Evolutionary conservation across 2,888 invertebrate species (phyloP).

Genomic region (Caenorhabditis auriculariae): DNA sequence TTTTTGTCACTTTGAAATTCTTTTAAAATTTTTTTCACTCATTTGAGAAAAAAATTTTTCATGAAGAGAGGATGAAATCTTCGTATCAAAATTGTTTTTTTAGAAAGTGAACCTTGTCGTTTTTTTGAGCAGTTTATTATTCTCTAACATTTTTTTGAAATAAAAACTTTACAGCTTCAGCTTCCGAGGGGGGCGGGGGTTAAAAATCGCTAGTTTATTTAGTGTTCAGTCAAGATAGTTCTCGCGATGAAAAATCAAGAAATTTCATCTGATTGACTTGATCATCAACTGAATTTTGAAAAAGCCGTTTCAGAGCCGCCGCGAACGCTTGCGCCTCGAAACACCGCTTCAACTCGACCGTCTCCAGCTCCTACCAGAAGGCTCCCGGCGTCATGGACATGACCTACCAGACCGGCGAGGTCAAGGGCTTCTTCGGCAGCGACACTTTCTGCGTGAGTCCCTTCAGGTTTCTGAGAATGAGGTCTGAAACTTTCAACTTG

Average conservation of each 20-base stretch:
- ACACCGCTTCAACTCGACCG: slow-evolving; percentile 36
- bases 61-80: neutral
- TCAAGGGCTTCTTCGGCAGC: slow-evolving; percentile 44
- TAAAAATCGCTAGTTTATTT: neutral
- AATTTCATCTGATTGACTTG: neutral
- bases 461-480: neutral
- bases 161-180: too few relatives aligned
- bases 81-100: neutral
- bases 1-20: too few relatives aligned
- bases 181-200: too few relatives aligned
- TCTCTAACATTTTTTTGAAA: too few relatives aligned
- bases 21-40: too few relatives aligned
- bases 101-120: neutral
- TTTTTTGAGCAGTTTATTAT: neutral
- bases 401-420: slow-evolving; percentile 54
- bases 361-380: slow-evolving; percentile 30
- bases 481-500: too few relatives aligned
- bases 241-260: slow-evolving; percentile 7
- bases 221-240: slow-evolving; percentile 9
- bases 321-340: slow-evolving; percentile 43
- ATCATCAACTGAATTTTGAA: neutral
- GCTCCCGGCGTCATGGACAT: slow-evolving; percentile 41
- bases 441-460: slow-evolving; percentile 48
- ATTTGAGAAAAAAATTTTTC: too few relatives aligned
- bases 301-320: slow-evolving; percentile 8